These are phyloP conservation scores for Forbesichthys agassizii DNA, from an alignment of 2,113 vertebrate species.

Conservation along the genomic window DNA sequence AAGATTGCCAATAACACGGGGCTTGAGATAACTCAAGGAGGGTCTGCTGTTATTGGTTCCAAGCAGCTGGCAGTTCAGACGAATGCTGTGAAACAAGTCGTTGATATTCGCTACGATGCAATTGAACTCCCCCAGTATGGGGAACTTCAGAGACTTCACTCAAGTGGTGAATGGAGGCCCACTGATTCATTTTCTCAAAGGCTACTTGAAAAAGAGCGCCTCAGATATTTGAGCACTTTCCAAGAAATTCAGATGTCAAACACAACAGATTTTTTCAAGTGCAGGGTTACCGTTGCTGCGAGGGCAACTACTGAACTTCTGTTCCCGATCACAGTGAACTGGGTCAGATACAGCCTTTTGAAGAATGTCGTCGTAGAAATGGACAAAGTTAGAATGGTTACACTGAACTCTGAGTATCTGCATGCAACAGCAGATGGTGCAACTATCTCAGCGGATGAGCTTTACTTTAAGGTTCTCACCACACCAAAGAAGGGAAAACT, in stretches of 20 bases:
- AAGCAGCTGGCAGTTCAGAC: slow-evolving; percentile 82
- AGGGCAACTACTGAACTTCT: slow-evolving; percentile 75
- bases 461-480: slow-evolving; percentile 81
- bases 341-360: slow-evolving; percentile 80
- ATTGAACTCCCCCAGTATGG: slow-evolving; percentile 80
- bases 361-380: slow-evolving; percentile 78
- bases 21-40: slow-evolving; percentile 78
- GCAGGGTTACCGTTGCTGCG: slow-evolving; percentile 80
- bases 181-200: slow-evolving; percentile 81
- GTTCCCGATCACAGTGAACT: slow-evolving; percentile 80
- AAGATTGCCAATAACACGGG: slow-evolving; percentile 81
- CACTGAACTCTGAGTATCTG: slow-evolving; percentile 78
- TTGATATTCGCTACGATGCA: slow-evolving; percentile 80
- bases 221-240: slow-evolving; percentile 82
- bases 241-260: slow-evolving; percentile 78
- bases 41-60: slow-evolving; percentile 70
- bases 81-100: slow-evolving; percentile 73
- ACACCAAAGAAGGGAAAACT: slow-evolving; percentile 83
- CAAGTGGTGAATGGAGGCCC: slow-evolving; percentile 80
- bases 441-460: slow-evolving; percentile 72
- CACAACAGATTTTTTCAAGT: slow-evolving; percentile 81
- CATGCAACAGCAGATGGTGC: slow-evolving; percentile 71
- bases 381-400: slow-evolving; percentile 78
- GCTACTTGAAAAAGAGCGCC: slow-evolving; percentile 75
- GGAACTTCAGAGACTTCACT: slow-evolving; percentile 80